Evolutionary conservation across 2,888 invertebrate species (phyloP).

Genomic region (Bellardia bayeri): DNA sequence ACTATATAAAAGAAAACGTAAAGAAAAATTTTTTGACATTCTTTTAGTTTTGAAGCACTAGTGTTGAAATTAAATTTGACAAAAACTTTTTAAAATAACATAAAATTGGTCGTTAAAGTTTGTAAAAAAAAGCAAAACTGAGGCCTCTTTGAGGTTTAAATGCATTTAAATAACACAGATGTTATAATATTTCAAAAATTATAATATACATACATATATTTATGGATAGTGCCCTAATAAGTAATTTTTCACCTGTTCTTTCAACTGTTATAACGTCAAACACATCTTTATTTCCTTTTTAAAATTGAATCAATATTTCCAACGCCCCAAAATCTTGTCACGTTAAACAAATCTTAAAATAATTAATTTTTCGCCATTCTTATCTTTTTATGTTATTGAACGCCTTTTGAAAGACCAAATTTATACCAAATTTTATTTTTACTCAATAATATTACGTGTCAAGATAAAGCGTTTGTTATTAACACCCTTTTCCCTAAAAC

Average conservation of each 20-base stretch:
- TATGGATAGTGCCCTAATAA: too few species aligned
- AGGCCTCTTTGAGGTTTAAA: too few species aligned
- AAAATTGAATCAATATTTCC: slow-evolving; percentile 37
- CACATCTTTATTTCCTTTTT: not conserved
- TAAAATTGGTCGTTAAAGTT: not conserved
- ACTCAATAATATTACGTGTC: slow-evolving; percentile 64
- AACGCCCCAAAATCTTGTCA: slow-evolving; percentile 48
- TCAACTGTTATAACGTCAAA: not conserved
- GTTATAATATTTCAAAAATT: too few species aligned
- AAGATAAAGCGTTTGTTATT: slow-evolving; percentile 73
- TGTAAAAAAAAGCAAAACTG: not conserved
- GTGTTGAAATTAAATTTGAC: slow-evolving; percentile 35
- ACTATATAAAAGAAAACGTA: slow-evolving; percentile 19
- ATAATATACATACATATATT: too few species aligned
- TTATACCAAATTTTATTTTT: slow-evolving; percentile 14
- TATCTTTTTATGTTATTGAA: slow-evolving; percentile 60
- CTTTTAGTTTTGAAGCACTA: slow-evolving; percentile 8
- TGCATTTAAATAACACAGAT: too few species aligned
- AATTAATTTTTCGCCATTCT: slow-evolving; percentile 53
- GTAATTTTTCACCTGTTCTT: not conserved
- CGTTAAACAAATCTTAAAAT: slow-evolving; percentile 51
- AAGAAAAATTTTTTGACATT: slow-evolving; percentile 11
- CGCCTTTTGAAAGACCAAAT: slow-evolving; percentile 48
- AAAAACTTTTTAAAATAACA: not conserved
- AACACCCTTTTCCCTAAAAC: slow-evolving; percentile 66